Evolutionary conservation across 1,140 invertebrate species (phyloP).

Genomic region (Drosophila parabipectinata): DNA sequence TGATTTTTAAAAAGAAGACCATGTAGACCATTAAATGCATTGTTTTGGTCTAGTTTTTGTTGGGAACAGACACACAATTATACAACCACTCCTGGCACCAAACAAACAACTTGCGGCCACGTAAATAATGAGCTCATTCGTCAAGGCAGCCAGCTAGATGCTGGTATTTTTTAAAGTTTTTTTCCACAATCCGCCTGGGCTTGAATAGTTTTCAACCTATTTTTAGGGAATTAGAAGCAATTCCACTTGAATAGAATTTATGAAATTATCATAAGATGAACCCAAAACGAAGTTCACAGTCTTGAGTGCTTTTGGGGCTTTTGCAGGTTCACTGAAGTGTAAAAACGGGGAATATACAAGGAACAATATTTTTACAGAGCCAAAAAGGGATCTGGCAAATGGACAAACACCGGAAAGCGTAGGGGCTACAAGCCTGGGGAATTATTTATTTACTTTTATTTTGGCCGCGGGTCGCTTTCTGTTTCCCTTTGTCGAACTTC

Average conservation of each 20-base stretch:
- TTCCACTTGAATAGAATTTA: conserved; percentile 42
- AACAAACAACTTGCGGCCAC: conserved; percentile 19
- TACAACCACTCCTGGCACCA: background rate
- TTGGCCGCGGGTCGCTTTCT: conserved; percentile 36
- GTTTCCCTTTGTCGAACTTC: conserved; percentile 31
- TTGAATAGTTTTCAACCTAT: conserved; percentile 16
- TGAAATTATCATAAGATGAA: conserved; percentile 63
- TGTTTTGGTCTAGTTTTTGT: background rate
- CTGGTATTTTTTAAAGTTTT: background rate
- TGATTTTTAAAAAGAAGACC: background rate
- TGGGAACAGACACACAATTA: background rate
- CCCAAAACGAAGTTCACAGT: conserved; percentile 31
- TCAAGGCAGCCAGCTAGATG: background rate
- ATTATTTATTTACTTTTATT: conserved; percentile 49
- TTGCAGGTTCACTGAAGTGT: conserved; percentile 36
- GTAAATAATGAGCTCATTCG: conserved; percentile 33
- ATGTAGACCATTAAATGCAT: background rate
- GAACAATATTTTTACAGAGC: conserved; percentile 26
- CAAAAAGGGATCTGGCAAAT: conserved; percentile 30
- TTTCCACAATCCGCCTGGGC: background rate
- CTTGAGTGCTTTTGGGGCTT: conserved; percentile 14
- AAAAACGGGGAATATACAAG: conserved; percentile 25
- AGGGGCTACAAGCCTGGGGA: background rate
- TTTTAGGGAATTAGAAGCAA: conserved; percentile 24
- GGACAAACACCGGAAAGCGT: conserved; percentile 34